Percentiles rank a stretch among this genome's conserved stretches.
These are phyloP conservation scores for Eubasilissa regina DNA, from an alignment of 1,140 invertebrate genomes.

Conservation along the genomic window DNA sequence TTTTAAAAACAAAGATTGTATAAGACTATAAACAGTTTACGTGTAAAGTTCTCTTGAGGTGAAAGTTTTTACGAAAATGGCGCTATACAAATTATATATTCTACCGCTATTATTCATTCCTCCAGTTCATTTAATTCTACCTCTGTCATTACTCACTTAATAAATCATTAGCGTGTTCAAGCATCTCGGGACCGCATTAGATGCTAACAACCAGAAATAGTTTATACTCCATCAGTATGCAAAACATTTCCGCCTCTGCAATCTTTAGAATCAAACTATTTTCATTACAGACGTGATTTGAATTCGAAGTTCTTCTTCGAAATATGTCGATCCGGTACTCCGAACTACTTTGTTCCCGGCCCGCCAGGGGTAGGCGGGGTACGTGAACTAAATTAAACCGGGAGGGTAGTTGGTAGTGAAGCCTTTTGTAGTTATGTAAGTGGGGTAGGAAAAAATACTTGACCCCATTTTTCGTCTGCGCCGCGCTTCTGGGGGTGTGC, in stretches of 20 bases:
- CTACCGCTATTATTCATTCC: background rate
- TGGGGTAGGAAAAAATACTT: constrained; percentile 39
- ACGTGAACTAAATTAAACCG: constrained; percentile 24
- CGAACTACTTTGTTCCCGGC: constrained; percentile 3
- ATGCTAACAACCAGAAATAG: too few species aligned
- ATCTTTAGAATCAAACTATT: constrained; percentile 38
- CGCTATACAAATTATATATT: too few species aligned
- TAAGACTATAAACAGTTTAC: too few species aligned
- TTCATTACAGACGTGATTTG: constrained; percentile 40
- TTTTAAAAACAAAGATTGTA: too few species aligned
- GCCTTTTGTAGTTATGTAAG: constrained; percentile 36
- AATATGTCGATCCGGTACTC: background rate
- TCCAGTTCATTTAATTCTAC: too few species aligned
- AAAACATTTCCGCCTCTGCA: background rate
- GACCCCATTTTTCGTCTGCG: constrained; percentile 31
- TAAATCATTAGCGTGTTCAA: too few species aligned
- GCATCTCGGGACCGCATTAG: too few species aligned
- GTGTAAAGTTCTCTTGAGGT: too few species aligned
- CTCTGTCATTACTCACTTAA: too few species aligned
- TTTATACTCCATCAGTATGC: constrained; percentile 6
- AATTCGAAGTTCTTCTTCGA: background rate
- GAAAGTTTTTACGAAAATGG: too few species aligned
- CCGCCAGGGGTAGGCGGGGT: constrained; percentile 1
- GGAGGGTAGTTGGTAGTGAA: background rate
- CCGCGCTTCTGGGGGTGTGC: too few species aligned